A percentile compares a stretch with the other conserved stretches of the same genome.
phyloP scores from a whole-genome alignment of 2,797 vertebrate genomes.

The Anolis apletophallus region DNA sequence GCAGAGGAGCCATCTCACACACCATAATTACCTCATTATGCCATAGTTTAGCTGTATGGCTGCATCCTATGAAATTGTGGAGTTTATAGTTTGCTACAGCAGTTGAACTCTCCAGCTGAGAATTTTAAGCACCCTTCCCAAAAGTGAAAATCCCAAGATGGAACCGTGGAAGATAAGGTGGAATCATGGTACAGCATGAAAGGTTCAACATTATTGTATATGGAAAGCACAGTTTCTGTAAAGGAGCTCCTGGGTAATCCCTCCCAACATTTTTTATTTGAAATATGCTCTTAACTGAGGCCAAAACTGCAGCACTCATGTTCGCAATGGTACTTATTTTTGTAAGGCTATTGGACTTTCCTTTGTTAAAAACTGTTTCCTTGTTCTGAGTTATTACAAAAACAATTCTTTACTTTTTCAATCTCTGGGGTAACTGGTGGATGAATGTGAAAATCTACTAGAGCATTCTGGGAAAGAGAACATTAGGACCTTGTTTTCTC shows the following conservation, averaged over 20 bases:
- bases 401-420: background rate
- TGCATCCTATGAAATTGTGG: no score
- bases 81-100: no score
- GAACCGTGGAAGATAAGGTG: no score
- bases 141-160: no score
- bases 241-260: background rate
- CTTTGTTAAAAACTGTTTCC: background rate
- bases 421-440: background rate
- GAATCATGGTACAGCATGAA: no score
- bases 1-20: no score
- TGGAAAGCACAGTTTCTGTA: background rate
- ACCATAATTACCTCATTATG: no score
- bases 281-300: background rate
- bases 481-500: background rate
- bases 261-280: background rate
- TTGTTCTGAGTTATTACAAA: background rate
- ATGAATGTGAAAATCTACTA: conserved; percentile 3
- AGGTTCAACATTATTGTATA: background rate
- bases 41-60: no score
- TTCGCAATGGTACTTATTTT: background rate
- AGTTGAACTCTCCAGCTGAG: no score
- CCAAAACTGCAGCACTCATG: background rate
- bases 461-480: conserved; percentile 6
- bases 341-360: background rate
- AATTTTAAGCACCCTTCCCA: no score